phyloP scores from a whole-genome alignment of 2,888 invertebrate genomes.

The Tachystola acroxantha region DNA sequence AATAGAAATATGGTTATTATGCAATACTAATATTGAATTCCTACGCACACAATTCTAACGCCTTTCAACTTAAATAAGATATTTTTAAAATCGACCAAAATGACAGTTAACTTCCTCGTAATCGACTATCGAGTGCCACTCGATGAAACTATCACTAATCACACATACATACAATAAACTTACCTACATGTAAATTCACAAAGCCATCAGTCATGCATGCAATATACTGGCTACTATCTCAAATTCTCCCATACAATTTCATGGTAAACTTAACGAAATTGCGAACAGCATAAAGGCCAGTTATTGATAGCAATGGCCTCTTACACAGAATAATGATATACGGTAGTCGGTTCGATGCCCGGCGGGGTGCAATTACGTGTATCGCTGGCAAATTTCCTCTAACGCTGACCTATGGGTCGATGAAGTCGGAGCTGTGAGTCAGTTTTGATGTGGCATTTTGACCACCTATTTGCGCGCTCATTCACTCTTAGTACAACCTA shows the following conservation, averaged over 20 bases:
- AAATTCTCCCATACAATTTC: not conserved
- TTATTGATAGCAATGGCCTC: conserved; percentile 7
- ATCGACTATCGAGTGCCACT: too few species aligned
- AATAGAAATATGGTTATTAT: too few species aligned
- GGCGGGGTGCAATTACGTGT: conserved; percentile 40
- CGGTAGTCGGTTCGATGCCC: conserved; percentile 35
- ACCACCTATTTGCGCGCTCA: too few species aligned
- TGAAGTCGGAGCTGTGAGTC: not conserved
- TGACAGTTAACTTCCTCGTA: too few species aligned
- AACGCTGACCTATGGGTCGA: conserved; percentile 27
- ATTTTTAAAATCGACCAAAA: too few species aligned
- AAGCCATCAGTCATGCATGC: too few species aligned
- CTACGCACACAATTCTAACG: too few species aligned
- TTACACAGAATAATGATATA: conserved; percentile 19
- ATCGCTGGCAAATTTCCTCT: conserved; percentile 51
- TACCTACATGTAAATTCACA: not conserved
- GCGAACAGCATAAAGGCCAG: not conserved
- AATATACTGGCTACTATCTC: too few species aligned
- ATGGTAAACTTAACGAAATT: conserved; percentile 4
- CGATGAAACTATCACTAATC: too few species aligned
- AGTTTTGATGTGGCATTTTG: conserved; percentile 2
- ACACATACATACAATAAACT: not conserved
- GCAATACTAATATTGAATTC: too few species aligned
- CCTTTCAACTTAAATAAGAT: too few species aligned
- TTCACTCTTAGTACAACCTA: too few species aligned